Conservation (phyloP, 2,888 invertebrate genomes). For the Thymelicus sylvestris region DNA sequence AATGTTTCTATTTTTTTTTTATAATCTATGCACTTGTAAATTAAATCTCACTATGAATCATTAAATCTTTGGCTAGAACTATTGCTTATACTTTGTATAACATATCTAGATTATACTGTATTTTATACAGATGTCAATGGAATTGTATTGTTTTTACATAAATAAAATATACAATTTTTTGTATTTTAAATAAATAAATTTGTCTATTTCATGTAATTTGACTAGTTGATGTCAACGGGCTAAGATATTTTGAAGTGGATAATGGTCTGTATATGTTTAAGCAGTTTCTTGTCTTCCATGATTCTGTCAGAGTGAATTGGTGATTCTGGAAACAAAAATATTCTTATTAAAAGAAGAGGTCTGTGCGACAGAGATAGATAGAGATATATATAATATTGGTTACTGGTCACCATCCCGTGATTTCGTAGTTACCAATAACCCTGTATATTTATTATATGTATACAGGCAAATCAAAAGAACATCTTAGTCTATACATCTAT, state of each 20-base stretch:
- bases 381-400: too few relatives aligned
- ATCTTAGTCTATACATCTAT: too few relatives aligned
- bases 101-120: constrained; percentile 42
- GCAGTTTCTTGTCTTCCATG: constrained; percentile 62
- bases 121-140: constrained; percentile 51
- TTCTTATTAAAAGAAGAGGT: too few relatives aligned
- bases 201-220: constrained; percentile 51
- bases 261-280: constrained; percentile 52
- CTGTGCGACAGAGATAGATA: too few relatives aligned
- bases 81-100: constrained; percentile 25
- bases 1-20: constrained; percentile 42
- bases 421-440: too few relatives aligned
- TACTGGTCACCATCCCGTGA: too few relatives aligned
- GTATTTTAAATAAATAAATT: constrained; percentile 42
- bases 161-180: constrained; percentile 40
- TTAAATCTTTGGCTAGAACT: constrained; percentile 36
- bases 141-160: constrained; percentile 44
- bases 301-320: constrained; percentile 46
- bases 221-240: constrained; percentile 41
- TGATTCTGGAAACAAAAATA: constrained; percentile 53
- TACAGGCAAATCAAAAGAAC: too few relatives aligned
- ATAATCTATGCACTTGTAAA: constrained; percentile 37
- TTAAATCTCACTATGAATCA: constrained; percentile 23
- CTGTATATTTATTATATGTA: too few relatives aligned
- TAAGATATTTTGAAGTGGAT: constrained; percentile 58